A percentile compares a stretch with the other conserved stretches of the same genome.
Evolutionary conservation across 1,140 invertebrate genomes (phyloP).

Genomic region (Antheraea pernyi): DNA sequence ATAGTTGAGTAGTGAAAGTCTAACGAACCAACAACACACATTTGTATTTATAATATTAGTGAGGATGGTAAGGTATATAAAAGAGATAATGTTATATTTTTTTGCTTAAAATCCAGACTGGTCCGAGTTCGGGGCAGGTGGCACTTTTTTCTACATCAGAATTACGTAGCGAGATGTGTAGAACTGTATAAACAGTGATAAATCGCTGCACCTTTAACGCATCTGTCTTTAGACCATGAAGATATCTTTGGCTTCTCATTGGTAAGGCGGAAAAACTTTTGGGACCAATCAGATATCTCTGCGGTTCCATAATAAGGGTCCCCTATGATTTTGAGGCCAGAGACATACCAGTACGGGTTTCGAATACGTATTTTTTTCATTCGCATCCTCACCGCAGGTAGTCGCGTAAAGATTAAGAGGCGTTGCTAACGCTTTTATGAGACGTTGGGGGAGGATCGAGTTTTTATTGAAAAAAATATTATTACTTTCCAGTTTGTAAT

Average conservation of each 20-base stretch:
- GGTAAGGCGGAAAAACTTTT: slow-evolving; percentile 28
- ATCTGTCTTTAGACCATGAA: slow-evolving; percentile 49
- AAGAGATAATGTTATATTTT: too few species aligned
- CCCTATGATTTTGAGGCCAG: background rate
- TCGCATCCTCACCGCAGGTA: too few species aligned
- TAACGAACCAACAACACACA: too few species aligned
- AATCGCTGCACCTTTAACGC: slow-evolving; percentile 52
- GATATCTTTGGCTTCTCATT: slow-evolving; percentile 55
- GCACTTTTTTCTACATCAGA: too few species aligned
- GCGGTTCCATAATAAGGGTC: background rate
- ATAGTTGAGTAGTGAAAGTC: too few species aligned
- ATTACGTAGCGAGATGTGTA: slow-evolving; percentile 34
- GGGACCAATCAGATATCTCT: background rate
- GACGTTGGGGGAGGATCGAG: background rate
- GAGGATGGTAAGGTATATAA: too few species aligned
- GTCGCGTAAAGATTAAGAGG: slow-evolving; percentile 5
- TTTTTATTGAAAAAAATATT: slow-evolving; percentile 2
- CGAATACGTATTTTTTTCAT: too few species aligned
- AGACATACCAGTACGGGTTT: background rate
- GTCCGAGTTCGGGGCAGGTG: too few species aligned
- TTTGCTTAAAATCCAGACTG: too few species aligned
- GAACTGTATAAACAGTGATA: slow-evolving; percentile 41
- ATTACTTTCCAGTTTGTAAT: too few species aligned
- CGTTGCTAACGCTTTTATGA: background rate
- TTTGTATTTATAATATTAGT: too few species aligned